Evolutionary conservation across 2,113 vertebrate genomes (phyloP).

Genomic region (Hipposideros armiger): DNA sequence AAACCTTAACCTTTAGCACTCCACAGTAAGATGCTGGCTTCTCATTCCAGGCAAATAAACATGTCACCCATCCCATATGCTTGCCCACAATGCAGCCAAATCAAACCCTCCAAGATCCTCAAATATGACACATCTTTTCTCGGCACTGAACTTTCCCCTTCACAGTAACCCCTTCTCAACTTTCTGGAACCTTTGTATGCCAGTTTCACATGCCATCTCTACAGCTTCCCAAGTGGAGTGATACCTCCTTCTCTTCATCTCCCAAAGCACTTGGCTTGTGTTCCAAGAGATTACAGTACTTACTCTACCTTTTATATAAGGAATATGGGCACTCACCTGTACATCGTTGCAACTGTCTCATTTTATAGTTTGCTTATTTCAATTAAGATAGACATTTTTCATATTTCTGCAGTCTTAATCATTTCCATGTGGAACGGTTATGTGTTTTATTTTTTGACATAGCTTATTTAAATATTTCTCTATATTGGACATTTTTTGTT

Average conservation of each 20-base stretch:
- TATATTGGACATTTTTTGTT: background rate
- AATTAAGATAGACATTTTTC: background rate
- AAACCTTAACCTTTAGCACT: background rate
- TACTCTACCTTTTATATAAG: background rate
- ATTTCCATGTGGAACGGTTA: background rate
- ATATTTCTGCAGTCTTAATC: background rate
- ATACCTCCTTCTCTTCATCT: background rate
- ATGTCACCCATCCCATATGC: background rate
- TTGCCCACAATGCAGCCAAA: background rate
- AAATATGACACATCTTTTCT: background rate
- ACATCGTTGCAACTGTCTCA: background rate
- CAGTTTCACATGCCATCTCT: background rate
- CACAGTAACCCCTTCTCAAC: background rate
- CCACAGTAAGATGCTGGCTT: background rate
- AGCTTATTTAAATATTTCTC: conserved; percentile 33
- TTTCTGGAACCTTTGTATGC: background rate
- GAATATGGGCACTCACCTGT: background rate
- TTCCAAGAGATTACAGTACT: background rate
- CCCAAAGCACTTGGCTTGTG: background rate
- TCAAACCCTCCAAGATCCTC: background rate
- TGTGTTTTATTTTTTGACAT: background rate
- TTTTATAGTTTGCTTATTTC: background rate
- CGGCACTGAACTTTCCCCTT: background rate
- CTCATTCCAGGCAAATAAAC: background rate
- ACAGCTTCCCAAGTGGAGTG: background rate